phyloP scores from a whole-genome alignment of 2,888 invertebrate species.

The Oeneis ivallda region DNA sequence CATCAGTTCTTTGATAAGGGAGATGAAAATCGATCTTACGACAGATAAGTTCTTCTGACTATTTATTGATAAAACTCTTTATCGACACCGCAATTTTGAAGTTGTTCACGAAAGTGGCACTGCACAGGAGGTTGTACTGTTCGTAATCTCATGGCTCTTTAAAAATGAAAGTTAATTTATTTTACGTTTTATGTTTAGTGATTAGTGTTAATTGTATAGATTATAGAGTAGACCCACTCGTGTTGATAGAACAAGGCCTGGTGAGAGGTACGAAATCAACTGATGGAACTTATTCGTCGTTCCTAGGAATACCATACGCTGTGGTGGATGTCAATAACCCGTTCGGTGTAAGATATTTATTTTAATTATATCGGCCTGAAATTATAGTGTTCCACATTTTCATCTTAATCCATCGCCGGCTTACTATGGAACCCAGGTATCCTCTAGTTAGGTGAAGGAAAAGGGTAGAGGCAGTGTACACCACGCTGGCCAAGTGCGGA shows the following conservation, averaged over 20 bases:
- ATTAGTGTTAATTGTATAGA: conserved; percentile 45
- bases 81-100: conserved; percentile 33
- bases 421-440: too few species aligned
- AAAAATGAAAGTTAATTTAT: conserved; percentile 48
- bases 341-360: conserved; percentile 65
- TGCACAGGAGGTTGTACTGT: conserved; percentile 30
- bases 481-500: too few species aligned
- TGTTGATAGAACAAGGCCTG: conserved; percentile 65
- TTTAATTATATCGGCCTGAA: neutral
- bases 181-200: conserved; percentile 43
- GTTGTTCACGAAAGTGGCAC: conserved; percentile 26
- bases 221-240: conserved; percentile 67
- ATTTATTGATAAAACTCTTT: conserved; percentile 32
- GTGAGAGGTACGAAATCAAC: conserved; percentile 63
- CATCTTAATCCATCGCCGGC: too few species aligned
- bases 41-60: conserved; percentile 36
- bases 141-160: conserved; percentile 39
- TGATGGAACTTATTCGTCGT: conserved; percentile 67
- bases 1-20: conserved; percentile 41
- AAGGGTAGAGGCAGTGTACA: too few species aligned
- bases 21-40: conserved; percentile 37
- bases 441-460: too few species aligned
- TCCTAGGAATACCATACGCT: conserved; percentile 73
- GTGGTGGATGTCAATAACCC: conserved; percentile 62
- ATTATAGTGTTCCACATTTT: neutral